Conservation (phyloP, 2,113 vertebrate species). For the Stigmatopora nigra region DNA sequence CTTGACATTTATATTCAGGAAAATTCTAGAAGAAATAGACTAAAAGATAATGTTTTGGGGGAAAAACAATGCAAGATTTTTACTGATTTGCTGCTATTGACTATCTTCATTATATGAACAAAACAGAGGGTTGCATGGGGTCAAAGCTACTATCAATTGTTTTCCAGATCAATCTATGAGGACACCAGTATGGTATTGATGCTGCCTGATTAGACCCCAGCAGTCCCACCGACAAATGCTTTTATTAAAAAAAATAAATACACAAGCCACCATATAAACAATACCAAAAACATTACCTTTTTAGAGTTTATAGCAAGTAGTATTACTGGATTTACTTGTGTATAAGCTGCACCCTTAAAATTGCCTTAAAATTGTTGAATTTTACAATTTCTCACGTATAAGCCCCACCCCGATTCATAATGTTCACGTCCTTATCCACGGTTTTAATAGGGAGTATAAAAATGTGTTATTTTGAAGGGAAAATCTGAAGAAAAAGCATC, state of each 20-base stretch:
- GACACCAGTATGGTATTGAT: slow-evolving; percentile 24
- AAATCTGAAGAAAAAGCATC: too few species aligned
- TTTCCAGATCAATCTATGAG: slow-evolving; percentile 34
- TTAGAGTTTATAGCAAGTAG: neutral
- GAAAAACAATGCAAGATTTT: neutral
- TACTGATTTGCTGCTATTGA: neutral
- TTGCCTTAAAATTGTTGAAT: too few species aligned
- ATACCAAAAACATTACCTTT: slow-evolving; percentile 6
- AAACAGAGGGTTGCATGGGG: slow-evolving; percentile 4
- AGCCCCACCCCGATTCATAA: too few species aligned
- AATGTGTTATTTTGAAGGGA: too few species aligned
- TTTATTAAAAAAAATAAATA: too few species aligned
- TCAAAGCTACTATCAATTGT: slow-evolving; percentile 10
- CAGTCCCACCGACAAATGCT: slow-evolving; percentile 23
- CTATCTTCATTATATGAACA: neutral
- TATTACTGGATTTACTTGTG: too few species aligned
- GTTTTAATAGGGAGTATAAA: too few species aligned
- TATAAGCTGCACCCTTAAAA: too few species aligned
- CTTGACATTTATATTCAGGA: slow-evolving; percentile 30
- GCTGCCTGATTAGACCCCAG: slow-evolving; percentile 36
- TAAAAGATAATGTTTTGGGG: neutral
- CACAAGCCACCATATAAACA: slow-evolving; percentile 12
- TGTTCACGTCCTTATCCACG: too few species aligned
- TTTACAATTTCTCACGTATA: too few species aligned
- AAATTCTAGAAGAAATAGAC: slow-evolving; percentile 13